Conservation (phyloP, 2,113 vertebrate species). For the Pedetes capensis region DNA sequence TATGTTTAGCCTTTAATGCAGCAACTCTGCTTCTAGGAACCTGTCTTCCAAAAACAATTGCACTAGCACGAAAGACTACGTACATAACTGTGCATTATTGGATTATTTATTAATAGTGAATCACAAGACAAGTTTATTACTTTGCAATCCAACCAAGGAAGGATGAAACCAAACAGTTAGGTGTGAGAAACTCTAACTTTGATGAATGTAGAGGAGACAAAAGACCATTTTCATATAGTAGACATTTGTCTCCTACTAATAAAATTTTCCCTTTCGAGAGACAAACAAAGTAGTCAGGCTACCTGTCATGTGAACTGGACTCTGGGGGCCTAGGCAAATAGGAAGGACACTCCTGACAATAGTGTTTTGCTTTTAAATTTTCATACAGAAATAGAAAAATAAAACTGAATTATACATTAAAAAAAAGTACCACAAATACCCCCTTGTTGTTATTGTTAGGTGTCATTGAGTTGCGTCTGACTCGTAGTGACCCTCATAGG, state of each 20-base stretch:
- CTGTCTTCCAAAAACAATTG: neutral
- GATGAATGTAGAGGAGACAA: neutral
- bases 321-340: neutral
- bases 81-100: neutral
- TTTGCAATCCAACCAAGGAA: neutral
- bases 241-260: neutral
- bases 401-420: neutral
- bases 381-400: neutral
- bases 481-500: no score
- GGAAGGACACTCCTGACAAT: neutral
- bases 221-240: neutral
- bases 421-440: neutral
- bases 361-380: constrained; percentile 24
- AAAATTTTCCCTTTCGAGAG: neutral
- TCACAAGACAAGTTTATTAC: neutral
- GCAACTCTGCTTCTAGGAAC: neutral
- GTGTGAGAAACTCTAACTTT: neutral
- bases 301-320: neutral
- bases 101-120: neutral
- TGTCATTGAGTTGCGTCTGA: no score
- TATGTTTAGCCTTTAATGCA: neutral
- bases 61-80: neutral
- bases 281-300: neutral
- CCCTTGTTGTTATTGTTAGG: no score
- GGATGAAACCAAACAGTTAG: neutral